Evolutionary conservation across 2,113 vertebrate genomes (phyloP), one percentile per base, ranked within the genome.

Genomic region (Ornithorhynchus anatinus): DNA sequence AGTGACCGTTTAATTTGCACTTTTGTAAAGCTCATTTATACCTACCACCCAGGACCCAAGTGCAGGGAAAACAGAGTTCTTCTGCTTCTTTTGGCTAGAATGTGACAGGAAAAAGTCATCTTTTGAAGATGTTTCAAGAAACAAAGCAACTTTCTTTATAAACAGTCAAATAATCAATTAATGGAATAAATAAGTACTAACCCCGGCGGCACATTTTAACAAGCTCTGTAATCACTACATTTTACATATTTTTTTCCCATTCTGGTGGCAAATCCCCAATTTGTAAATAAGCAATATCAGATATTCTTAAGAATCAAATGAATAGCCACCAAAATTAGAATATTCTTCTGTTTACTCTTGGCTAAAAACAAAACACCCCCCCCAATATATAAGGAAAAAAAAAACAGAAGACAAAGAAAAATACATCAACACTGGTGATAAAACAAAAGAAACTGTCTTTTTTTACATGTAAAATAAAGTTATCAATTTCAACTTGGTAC

Each of bases 341-440:
- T 86, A 81, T 56, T 88, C 87, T 89, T 92, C 90, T 88, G 84
- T 92, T 93, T 92, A 95, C 95, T 97, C 95, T 98, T 97, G 97
- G 96, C 96, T 94, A 92, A 93, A 87, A 93, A 76, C 77, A 86
- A n/a, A n/a, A n/a, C 90, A 89, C 92, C 91, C 88, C n/a, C n/a
- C n/a, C n/a, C n/a, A n/a, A n/a, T n/a, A n/a, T n/a, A n/a, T n/a
- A n/a, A n/a, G n/a, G n/a, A n/a, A 91, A 90, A 90, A 54, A 74
- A 89, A 91, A 87, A 81, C 78, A 89, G 84, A 60, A 85, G 89
- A 78, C 87, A 75, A 86, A 82, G 89, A 62, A 75, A 91, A 87
- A 89, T 84, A 86, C 33, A 72, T 84, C 89, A 94, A 94, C 85
- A 94, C 91, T 92, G 90, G 87, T 80, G 80, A 85, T 84, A 85